Evolutionary conservation across 2,797 vertebrate genomes (phyloP), one percentile per base, ranked within the genome.

Genomic region (Channa striata): DNA sequence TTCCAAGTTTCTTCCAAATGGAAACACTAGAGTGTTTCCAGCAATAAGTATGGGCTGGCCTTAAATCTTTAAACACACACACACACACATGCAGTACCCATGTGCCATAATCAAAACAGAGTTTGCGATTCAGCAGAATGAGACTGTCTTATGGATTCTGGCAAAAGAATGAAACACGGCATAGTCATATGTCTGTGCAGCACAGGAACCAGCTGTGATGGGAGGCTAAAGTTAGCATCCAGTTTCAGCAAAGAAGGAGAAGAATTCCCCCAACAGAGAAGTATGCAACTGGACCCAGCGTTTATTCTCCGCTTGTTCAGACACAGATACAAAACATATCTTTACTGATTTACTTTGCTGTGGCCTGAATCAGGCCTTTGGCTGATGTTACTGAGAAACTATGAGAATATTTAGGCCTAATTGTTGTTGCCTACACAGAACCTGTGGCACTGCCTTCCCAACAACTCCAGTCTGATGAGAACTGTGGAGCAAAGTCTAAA

Each of bases 91-190:
- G 74, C 81, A 81, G 76, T 19, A 78, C 72, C 74, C 84, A 87
- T 82, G 84, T 80, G 85, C 80, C 83, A 73, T 77, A 91, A 89
- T 88, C 79, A 82, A 83, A 92, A 89, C 81, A 88, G 14, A 57
- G 67, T 79, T 78, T 85, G 80, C 80, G 51, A 81, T 70, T 90
- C 89, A 90, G 89, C 87, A 84, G 60, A 89, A 87, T 70, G 54
- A 80, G 77, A 50, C 20, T 0, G 52, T 71, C 90, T 88, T 82
- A 89, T 86, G 80, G 78, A 80, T 53, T 59, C 76, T 89, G 89
- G 84, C 85, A 80, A 54, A 50, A 43, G 54, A 59, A 68, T 62
- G 53, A 87, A 82, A 83, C 11, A 37, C 44, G 66, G 69, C 56
- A 30, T 52, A 34, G 66, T 86, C 48, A 71, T 85, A 61, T 77